A percentile compares a stretch with the other conserved stretches of the same genome.
phyloP scores from a whole-genome alignment of 1,140 invertebrate genomes.

The Trachymyrmex cornetzi region DNA sequence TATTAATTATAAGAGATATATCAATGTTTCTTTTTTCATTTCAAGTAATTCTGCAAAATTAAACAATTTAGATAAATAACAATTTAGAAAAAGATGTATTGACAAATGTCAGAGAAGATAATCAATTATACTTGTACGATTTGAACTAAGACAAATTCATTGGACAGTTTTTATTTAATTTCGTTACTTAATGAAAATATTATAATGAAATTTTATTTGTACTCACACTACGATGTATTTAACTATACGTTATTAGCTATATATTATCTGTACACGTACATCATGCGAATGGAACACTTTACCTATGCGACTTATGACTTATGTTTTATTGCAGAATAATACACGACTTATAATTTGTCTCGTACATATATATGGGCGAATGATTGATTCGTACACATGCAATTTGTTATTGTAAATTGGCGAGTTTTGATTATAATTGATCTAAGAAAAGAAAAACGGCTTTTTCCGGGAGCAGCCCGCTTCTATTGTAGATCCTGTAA shows the following conservation, averaged over 20 bases:
- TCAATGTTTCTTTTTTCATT: neutral
- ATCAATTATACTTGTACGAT: neutral
- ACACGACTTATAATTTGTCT: slow-evolving; percentile 27
- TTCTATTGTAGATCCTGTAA: slow-evolving; percentile 61
- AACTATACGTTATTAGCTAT: slow-evolving; percentile 50
- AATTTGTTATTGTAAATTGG: slow-evolving; percentile 22
- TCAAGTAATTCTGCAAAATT: neutral
- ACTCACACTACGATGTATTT: slow-evolving; percentile 46
- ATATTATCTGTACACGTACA: slow-evolving; percentile 42
- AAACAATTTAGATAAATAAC: slow-evolving; percentile 2
- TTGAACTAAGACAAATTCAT: slow-evolving; percentile 17
- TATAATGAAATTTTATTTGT: slow-evolving; percentile 41
- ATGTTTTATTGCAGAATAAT: slow-evolving; percentile 58
- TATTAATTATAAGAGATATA: neutral
- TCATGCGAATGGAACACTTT: slow-evolving; percentile 57
- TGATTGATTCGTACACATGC: slow-evolving; percentile 65
- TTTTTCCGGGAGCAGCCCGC: slow-evolving; percentile 61
- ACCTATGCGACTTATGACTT: slow-evolving; percentile 41
- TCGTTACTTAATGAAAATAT: slow-evolving; percentile 7
- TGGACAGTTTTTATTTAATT: slow-evolving; percentile 12
- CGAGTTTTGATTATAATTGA: neutral
- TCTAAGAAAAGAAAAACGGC: neutral
- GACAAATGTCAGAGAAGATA: neutral
- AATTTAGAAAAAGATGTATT: neutral
- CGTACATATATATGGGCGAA: slow-evolving; percentile 67